Percentiles rank a stretch among this genome's conserved stretches.
Conservation (phyloP, 2,888 invertebrate species). For the Nebria brevicollis region DNA sequence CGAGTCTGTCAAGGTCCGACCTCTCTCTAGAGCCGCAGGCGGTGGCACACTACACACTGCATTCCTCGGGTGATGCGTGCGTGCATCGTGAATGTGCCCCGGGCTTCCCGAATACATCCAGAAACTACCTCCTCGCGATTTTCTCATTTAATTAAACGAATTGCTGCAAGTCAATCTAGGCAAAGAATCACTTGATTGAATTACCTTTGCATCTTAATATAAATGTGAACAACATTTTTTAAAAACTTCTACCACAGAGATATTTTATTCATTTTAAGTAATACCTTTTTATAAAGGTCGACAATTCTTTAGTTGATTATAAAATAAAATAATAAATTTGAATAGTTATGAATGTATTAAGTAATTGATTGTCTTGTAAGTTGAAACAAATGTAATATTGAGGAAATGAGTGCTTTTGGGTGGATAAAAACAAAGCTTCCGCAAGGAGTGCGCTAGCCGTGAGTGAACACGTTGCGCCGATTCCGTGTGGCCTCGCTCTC, state of each 20-base stretch:
- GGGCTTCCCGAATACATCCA: not conserved
- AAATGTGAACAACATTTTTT: too few relatives aligned
- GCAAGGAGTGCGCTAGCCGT: conserved; percentile 4
- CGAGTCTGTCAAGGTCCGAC: conserved; percentile 47
- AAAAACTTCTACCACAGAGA: too few relatives aligned
- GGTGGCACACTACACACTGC: conserved; percentile 42
- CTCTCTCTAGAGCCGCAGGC: conserved; percentile 45
- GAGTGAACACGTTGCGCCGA: conserved; percentile 12
- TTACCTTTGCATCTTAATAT: too few relatives aligned
- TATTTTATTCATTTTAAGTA: too few relatives aligned
- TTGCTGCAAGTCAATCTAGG: not conserved
- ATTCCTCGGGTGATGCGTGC: conserved; percentile 37
- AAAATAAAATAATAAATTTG: too few relatives aligned
- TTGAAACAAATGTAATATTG: too few relatives aligned
- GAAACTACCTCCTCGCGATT: not conserved
- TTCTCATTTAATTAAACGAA: conserved; percentile 7
- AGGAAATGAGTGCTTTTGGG: not conserved
- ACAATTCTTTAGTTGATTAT: too few relatives aligned
- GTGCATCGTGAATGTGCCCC: conserved; percentile 20
- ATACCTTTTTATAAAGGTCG: too few relatives aligned
- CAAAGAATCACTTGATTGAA: too few relatives aligned
- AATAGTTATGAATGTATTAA: too few relatives aligned
- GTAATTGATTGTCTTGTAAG: too few relatives aligned
- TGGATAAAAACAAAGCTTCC: not conserved
- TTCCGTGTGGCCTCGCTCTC: conserved; percentile 20